Percentiles rank a stretch among this genome's conserved stretches.
These are phyloP conservation scores for Choristoneura rosaceana DNA, from an alignment of 2,888 invertebrate species.

Conservation along the genomic window DNA sequence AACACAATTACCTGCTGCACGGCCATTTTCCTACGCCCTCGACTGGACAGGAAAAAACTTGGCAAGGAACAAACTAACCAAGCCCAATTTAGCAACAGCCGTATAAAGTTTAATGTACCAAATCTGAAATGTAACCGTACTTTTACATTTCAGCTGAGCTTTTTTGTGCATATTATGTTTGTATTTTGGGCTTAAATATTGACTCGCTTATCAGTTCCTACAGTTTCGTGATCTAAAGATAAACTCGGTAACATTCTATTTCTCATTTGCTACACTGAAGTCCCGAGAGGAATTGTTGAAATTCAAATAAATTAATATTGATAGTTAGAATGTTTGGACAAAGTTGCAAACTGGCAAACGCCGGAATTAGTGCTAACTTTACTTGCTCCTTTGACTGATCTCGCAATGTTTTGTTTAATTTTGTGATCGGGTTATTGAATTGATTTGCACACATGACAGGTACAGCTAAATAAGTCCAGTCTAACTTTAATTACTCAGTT, in stretches of 20 bases:
- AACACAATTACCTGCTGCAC: conserved; percentile 82
- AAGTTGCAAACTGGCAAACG: conserved; percentile 61
- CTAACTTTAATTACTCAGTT: background rate
- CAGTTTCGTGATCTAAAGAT: background rate
- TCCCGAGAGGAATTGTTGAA: conserved; percentile 50
- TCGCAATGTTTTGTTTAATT: conserved; percentile 25
- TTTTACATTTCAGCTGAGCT: conserved; percentile 71
- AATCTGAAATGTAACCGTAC: conserved; percentile 76
- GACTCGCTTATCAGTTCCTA: background rate
- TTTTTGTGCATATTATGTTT: conserved; percentile 27
- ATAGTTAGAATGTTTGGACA: conserved; percentile 58
- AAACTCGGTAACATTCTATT: conserved; percentile 10
- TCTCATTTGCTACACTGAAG: conserved; percentile 18
- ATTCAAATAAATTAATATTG: conserved; percentile 70
- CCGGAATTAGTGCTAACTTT: conserved; percentile 68
- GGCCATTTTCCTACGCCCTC: conserved; percentile 74
- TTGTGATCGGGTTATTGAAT: conserved; percentile 8
- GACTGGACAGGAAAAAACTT: conserved; percentile 81
- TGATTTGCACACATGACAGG: background rate
- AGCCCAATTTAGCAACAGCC: conserved; percentile 81
- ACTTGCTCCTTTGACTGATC: conserved; percentile 63
- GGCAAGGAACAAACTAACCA: conserved; percentile 83
- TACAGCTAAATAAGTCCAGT: background rate
- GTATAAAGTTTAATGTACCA: conserved; percentile 83
- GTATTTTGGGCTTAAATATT: background rate